Base-by-base conservation (phyloP, 2,888 invertebrate genomes). In the Octonoba sinensis region DNA sequence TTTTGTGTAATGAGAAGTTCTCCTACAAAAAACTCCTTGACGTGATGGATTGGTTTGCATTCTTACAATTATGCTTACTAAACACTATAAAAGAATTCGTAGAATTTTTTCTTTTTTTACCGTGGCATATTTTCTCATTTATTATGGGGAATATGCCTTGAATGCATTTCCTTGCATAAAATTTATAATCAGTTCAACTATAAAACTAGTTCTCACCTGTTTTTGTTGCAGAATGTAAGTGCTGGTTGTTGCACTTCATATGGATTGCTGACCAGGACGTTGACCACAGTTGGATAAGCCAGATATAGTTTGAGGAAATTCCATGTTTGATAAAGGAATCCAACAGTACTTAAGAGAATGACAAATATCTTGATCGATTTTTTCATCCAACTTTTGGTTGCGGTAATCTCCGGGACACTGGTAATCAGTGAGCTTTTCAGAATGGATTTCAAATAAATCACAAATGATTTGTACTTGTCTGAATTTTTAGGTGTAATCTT, bases 271-370 rank as follows among this genome's bases (percentile, higher is more conserved):
- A 74, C 56, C 3, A 51, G 20, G 8, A 81, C 74, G 56, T 81
- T 74, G 22, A 74, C 81, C 27, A 67, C 67, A 6, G 81, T 81
- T 6, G 81, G 81, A 47, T 81, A 81, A 0, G 74, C 36, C 36
- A 73, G 16, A 46, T 81, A 81, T 20, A 74, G 46, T 8, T 24
- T n/a, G 15, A 81, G 16, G 44, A 81, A 81, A 49, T 74, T 18
- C 1, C 44, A 46, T 0, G 81, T 81, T 22, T 81, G 81, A 49
- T 81, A 81, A 20, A 49, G 16, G 20, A 81, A 81, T 3, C 81
- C 81, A 8, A 74, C 49, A 57, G 70, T 11, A 16, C 74, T 69
- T n/a, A 65, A 13, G 44, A 72, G 18, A 22, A 78, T 72, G 0
- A 78, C 71, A 11, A 22, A 8, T 44, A 65, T 72, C 20, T 78